Percentiles rank a stretch among this genome's conserved stretches.
These are phyloP conservation scores for Lerista edwardsae DNA, from an alignment of 2,797 vertebrate genomes.

Conservation along the genomic window DNA sequence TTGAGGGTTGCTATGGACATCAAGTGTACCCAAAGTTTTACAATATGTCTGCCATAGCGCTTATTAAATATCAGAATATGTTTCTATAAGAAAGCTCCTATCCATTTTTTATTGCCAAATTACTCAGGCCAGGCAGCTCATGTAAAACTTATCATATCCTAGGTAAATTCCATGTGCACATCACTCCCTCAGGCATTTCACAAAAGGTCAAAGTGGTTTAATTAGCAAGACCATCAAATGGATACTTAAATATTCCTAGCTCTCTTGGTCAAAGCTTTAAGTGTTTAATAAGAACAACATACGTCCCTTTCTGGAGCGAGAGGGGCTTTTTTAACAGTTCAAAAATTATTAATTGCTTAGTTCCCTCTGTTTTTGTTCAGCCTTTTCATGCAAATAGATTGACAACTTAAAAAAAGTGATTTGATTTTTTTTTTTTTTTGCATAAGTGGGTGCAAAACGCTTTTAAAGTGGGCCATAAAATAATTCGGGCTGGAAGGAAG, in stretches of 20 bases:
- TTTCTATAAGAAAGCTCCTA: slow-evolving; percentile 47
- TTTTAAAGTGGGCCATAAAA: slow-evolving; percentile 45
- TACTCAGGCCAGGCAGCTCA: slow-evolving; percentile 53
- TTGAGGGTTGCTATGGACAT: background rate
- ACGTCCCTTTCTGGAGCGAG: slow-evolving; percentile 21
- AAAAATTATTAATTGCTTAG: slow-evolving; percentile 40
- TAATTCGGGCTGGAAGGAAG: slow-evolving; percentile 12
- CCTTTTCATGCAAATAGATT: slow-evolving; percentile 15
- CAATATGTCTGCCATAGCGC: background rate
- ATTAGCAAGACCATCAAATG: slow-evolving; percentile 62
- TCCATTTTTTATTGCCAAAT: slow-evolving; percentile 45
- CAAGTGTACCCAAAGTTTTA: background rate
- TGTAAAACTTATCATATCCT: slow-evolving; percentile 51
- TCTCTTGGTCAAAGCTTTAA: slow-evolving; percentile 44
- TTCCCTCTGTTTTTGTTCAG: slow-evolving; percentile 27
- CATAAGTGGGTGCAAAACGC: background rate
- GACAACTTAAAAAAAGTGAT: slow-evolving; percentile 14
- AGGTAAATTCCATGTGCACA: slow-evolving; percentile 57
- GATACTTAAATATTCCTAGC: slow-evolving; percentile 63
- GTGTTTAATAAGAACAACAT: slow-evolving; percentile 55
- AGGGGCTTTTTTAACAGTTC: slow-evolving; percentile 13
- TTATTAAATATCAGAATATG: slow-evolving; percentile 43
- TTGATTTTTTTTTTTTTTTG: slow-evolving; percentile 12
- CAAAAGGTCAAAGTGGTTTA: slow-evolving; percentile 69
- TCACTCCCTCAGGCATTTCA: slow-evolving; percentile 57